Conservation (phyloP, 2,888 invertebrate species). For the Hartigia nigra region DNA sequence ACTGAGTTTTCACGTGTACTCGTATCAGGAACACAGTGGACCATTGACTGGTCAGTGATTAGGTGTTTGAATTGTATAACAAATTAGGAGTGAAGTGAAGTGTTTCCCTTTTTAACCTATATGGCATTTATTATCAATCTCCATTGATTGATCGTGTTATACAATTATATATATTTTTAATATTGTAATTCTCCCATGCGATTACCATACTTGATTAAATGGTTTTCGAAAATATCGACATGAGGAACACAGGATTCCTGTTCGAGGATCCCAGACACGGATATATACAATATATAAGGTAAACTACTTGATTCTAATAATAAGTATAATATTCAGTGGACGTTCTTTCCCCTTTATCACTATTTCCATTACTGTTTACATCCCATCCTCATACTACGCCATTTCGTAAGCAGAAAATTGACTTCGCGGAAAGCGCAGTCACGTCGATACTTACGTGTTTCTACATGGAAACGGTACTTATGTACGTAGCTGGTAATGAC, state of each 20-base stretch:
- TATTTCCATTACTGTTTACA: neutral
- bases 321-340: neutral
- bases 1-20: neutral
- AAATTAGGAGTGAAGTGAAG: neutral
- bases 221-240: slow-evolving; percentile 63
- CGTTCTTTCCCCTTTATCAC: neutral
- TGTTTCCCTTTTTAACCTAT: neutral
- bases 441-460: slow-evolving; percentile 1
- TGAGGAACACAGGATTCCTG: slow-evolving; percentile 64
- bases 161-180: neutral
- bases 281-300: slow-evolving; percentile 64
- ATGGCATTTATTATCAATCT: neutral
- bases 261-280: slow-evolving; percentile 64
- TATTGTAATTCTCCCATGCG: neutral
- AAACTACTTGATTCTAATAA: slow-evolving; percentile 7
- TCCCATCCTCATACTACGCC: neutral
- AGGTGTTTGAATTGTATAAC: neutral
- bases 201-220: slow-evolving; percentile 30
- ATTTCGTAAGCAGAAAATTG: slow-evolving; percentile 6
- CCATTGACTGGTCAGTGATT: neutral
- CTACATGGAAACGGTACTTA: slow-evolving; percentile 1
- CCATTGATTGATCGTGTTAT: neutral
- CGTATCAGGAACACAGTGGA: neutral
- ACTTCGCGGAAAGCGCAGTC: slow-evolving; percentile 13
- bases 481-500: slow-evolving; percentile 1